These are phyloP conservation scores for Tamias sibiricus DNA, from an alignment of 2,113 vertebrate genomes.

Conservation along the genomic window DNA sequence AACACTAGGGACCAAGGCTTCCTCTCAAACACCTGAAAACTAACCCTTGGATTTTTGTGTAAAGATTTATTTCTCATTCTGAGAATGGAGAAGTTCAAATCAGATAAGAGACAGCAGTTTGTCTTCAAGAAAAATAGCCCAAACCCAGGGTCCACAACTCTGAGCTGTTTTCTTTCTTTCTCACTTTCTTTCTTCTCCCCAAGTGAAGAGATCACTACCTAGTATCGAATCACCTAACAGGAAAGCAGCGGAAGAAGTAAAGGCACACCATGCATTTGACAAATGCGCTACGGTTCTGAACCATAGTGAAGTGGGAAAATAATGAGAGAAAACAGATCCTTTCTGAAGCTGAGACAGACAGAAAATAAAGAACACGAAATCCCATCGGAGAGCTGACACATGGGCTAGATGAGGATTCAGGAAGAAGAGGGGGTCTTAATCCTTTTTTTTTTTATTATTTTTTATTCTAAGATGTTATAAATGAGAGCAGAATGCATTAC, in stretches of 20 bases:
- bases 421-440: not conserved
- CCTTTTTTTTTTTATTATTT: no score
- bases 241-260: not conserved
- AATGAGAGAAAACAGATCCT: slow-evolving; percentile 55
- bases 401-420: not conserved
- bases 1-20: not conserved
- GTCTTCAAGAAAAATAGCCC: not conserved
- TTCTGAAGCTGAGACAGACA: not conserved
- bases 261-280: not conserved
- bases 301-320: not conserved
- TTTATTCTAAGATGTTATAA: no score
- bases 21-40: slow-evolving; percentile 35
- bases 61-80: slow-evolving; percentile 51
- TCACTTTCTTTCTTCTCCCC: not conserved
- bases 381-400: not conserved
- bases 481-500: no score
- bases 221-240: not conserved
- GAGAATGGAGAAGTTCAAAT: slow-evolving; percentile 7
- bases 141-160: not conserved
- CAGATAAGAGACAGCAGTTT: slow-evolving; percentile 44
- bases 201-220: not conserved
- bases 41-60: slow-evolving; percentile 46
- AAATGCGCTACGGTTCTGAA: not conserved
- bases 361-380: not conserved
- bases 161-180: not conserved